These are phyloP conservation scores for Leptopilina boulardi DNA, from an alignment of 1,140 invertebrate species.

Conservation along the genomic window DNA sequence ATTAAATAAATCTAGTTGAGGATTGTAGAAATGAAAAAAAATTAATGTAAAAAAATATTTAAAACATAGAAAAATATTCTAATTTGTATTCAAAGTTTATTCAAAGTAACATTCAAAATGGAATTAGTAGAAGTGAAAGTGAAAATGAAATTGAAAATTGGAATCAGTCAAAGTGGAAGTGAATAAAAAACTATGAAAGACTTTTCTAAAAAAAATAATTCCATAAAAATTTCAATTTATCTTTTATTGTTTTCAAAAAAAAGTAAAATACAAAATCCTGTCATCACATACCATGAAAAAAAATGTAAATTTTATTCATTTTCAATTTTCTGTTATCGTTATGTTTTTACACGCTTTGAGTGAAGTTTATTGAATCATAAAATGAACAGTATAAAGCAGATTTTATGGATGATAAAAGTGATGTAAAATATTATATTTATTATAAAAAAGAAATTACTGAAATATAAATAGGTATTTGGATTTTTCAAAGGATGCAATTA, in stretches of 20 bases:
- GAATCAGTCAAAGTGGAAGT: too few species aligned
- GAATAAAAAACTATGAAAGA: too few species aligned
- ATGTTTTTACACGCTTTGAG: conserved; percentile 40
- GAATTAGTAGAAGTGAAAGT: too few species aligned
- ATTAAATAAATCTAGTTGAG: too few species aligned
- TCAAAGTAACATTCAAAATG: too few species aligned
- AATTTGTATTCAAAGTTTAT: too few species aligned
- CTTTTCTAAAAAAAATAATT: not conserved
- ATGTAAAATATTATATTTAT: conserved; percentile 19
- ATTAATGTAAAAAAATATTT: too few species aligned
- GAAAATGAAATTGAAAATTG: too few species aligned
- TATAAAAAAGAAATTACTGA: not conserved
- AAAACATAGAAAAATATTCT: too few species aligned
- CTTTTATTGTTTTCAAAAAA: not conserved
- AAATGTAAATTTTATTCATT: conserved; percentile 15
- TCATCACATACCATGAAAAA: not conserved
- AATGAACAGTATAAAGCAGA: conserved; percentile 17
- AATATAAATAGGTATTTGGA: not conserved
- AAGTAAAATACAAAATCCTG: not conserved
- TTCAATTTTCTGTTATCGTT: conserved; percentile 35
- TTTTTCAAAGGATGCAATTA: too few species aligned
- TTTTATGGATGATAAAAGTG: conserved; percentile 1
- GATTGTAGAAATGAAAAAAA: too few species aligned
- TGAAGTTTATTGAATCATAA: conserved; percentile 29
- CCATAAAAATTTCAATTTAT: too few species aligned